These are phyloP conservation scores for Hemibagrus guttatus DNA, from an alignment of 2,797 vertebrate genomes.

Conservation along the genomic window DNA sequence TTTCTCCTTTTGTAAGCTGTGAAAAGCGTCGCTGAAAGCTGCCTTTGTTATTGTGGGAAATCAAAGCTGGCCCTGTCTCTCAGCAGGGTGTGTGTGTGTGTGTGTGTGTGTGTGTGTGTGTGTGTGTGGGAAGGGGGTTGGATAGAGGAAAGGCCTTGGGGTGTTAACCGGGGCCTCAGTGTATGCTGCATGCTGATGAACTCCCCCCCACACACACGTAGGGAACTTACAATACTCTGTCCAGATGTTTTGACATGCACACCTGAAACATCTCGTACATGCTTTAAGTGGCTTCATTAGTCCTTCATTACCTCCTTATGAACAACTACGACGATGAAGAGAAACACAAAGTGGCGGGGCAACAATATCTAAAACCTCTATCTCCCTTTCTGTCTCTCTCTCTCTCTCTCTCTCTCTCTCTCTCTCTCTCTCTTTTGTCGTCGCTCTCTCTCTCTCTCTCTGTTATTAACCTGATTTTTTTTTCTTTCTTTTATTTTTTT, in stretches of 20 bases:
- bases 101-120: slow-evolving; percentile 31
- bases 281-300: slow-evolving; percentile 10
- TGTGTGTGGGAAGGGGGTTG: slow-evolving; percentile 22
- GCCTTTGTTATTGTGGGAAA: slow-evolving; percentile 64
- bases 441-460: not conserved
- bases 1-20: slow-evolving; percentile 68
- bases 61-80: slow-evolving; percentile 57
- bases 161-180: slow-evolving; percentile 50
- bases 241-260: slow-evolving; percentile 7
- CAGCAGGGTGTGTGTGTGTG: slow-evolving; percentile 14
- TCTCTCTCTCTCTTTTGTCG: not conserved
- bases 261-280: slow-evolving; percentile 16
- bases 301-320: not conserved
- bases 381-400: not conserved
- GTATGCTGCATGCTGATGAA: slow-evolving; percentile 52
- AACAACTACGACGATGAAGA: not conserved
- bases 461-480: slow-evolving; percentile 40
- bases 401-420: not conserved
- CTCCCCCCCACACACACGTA: too few relatives aligned
- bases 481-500: not conserved
- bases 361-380: not conserved
- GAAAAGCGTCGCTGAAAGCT: slow-evolving; percentile 65
- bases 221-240: not conserved
- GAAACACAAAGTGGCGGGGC: not conserved
- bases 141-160: slow-evolving; percentile 35